Base-by-base conservation (phyloP, 2,797 vertebrate species). In the Trachops cirrhosus region DNA sequence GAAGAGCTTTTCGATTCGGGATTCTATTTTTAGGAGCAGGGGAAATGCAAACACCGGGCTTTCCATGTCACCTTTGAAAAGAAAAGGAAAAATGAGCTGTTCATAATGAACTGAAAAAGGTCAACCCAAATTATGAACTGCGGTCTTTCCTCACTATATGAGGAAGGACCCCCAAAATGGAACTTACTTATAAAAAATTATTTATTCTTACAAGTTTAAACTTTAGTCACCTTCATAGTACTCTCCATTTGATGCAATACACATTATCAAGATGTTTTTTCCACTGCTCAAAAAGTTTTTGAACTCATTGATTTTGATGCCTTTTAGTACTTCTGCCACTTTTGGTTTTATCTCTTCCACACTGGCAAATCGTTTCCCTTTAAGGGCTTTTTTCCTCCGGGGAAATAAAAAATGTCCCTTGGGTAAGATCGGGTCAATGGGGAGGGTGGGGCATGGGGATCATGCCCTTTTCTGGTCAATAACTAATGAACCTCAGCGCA, bases 11-110 rank as follows among this genome's bases (percentile, higher is more conserved):
- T 99, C 98, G 52, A 98, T 96, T 93, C 98, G 98, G 0, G 98
- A 97, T 97, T 99, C 99, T 79, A 96, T 93, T 24, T 50, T 48
- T 3, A 99, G 98, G 29, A 99, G 98, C 12, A 99, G 97, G 0
- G 99, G 99, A 96, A 99, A 96, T 4, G 99, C 99, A 96, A 99
- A 99, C 9, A 99, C 99, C 0, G 99, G 99, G 34, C 98, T 99
- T 94, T 99, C 99, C 93, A 89, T 93, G 70, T 98, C 94, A 97
- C 99, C 99, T 99, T 97, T 29, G 96, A 96, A 96, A 74, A 97
- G 19, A 62, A 89, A 86, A 86, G 80, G 96, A 75, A 97, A 96
- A 92, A 91, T 89, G 54, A 79, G 29, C 2, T 67, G 50, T 37
- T 79, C 29, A 39, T n/a, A 78, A 82, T 21, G 41, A 39, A 80